Conservation (phyloP, 1,140 invertebrate genomes). For the Danaus plexippus region DNA sequence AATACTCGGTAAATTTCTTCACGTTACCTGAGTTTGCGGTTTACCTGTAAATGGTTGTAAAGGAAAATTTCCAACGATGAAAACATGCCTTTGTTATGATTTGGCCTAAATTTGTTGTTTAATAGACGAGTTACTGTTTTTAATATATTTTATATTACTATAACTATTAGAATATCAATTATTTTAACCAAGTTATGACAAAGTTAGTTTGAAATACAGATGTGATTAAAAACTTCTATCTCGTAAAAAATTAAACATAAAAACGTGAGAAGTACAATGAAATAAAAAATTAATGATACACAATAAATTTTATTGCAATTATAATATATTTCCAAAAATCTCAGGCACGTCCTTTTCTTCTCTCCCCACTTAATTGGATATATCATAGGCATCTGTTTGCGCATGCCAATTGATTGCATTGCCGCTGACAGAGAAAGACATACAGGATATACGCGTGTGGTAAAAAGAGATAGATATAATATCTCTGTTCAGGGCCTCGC, state of each 20-base stretch:
- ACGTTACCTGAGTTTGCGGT: slow-evolving; percentile 46
- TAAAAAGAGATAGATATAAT: slow-evolving; percentile 24
- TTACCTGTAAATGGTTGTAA: slow-evolving; percentile 25
- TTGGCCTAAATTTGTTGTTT: no score
- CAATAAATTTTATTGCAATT: not conserved
- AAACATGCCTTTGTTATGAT: no score
- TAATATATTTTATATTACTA: no score
- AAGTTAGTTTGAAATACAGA: no score
- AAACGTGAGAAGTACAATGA: no score
- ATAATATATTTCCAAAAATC: slow-evolving; percentile 16
- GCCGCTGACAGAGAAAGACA: slow-evolving; percentile 38
- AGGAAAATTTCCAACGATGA: slow-evolving; percentile 21
- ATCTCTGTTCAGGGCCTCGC: not conserved
- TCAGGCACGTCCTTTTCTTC: slow-evolving; percentile 31
- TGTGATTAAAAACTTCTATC: no score
- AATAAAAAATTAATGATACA: slow-evolving; percentile 1
- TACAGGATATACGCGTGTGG: not conserved
- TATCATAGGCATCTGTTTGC: slow-evolving; percentile 72
- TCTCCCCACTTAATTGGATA: slow-evolving; percentile 65
- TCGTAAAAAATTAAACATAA: no score
- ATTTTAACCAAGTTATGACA: no score
- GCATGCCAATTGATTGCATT: slow-evolving; percentile 71
- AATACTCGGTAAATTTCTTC: slow-evolving; percentile 68
- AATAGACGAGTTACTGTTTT: no score
- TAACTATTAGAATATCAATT: no score